A percentile compares a stretch with the other conserved stretches of the same genome.
Conservation (phyloP, 2,888 invertebrate species). For the Ceriagrion tenellum region DNA sequence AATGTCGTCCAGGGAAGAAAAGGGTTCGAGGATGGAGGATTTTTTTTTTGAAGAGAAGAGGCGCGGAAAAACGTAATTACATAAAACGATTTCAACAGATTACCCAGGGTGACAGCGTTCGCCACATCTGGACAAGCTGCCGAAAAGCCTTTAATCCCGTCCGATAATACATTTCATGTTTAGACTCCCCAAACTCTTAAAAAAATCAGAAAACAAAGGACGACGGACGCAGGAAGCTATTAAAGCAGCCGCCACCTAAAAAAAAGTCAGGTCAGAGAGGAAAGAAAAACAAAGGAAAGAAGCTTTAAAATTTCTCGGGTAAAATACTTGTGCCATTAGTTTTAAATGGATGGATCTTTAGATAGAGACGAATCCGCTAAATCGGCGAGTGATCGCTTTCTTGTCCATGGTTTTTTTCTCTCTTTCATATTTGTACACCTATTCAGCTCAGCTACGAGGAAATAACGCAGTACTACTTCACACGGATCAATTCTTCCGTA, state of each 20-base stretch:
- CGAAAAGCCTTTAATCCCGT: conserved; percentile 60
- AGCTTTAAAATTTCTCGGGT: background rate
- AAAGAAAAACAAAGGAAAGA: background rate
- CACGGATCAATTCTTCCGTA: no score
- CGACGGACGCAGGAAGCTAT: conserved; percentile 12
- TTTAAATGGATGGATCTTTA: background rate
- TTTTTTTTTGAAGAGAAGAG: background rate
- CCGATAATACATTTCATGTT: conserved; percentile 57
- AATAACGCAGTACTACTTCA: no score
- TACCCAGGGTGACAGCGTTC: conserved; percentile 49
- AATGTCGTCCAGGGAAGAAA: background rate
- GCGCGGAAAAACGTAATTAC: conserved; percentile 47
- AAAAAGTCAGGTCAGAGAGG: background rate
- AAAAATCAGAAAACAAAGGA: conserved; percentile 27
- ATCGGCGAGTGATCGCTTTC: no score
- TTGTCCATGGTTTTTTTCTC: no score
- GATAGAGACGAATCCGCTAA: background rate
- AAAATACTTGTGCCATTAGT: background rate
- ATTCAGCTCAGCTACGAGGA: no score
- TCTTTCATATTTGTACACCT: no score
- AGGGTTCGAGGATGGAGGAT: background rate
- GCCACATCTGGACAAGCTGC: conserved; percentile 60
- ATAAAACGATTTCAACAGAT: conserved; percentile 57
- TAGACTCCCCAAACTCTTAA: conserved; percentile 43
- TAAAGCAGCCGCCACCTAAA: background rate